Evolutionary conservation across 2,113 vertebrate species (phyloP), one percentile per base, ranked within the genome.

Genomic region (Lonchura striata): DNA sequence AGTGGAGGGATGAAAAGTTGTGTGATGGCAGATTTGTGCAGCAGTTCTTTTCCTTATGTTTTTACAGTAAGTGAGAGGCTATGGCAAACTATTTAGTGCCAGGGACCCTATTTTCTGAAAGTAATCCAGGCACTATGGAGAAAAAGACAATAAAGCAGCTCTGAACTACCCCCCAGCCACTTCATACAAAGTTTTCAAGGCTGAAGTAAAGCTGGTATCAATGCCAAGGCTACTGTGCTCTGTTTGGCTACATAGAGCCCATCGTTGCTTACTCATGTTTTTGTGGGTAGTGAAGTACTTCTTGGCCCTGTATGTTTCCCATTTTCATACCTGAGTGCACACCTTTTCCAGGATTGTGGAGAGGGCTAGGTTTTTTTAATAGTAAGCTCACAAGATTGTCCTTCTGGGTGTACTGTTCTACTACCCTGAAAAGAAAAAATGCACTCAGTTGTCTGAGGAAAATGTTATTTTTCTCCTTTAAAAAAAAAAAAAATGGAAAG

Each of bases 11-110:
- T 82, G 79, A 60, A 72, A 28, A 74, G 75, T 84, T 66, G 31
- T 39, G 65, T 88, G 92, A 92, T 12, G 21, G 69, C 72, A 65
- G 72, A 65, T 61, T 33, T 88, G 54, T 42, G 37, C 7, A 5
- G 37, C 22, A 14, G 8, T 83, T 89, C 52, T 87, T 96, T 90
- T 92, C 72, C 65, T 96, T 71, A 79, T 95, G 28, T 82, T 80
- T 96, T 95, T 86, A 64, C 42, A 92, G 54, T 23, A 74, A 69
- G 86, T 49, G 81, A 86, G 75, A 90, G n/a, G 71, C 24, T 57
- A 7, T 15, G 37, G 56, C 57, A 76, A 93, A 60, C 31, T 3
- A 8, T 57, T 88, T 89, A 52, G 63, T 86, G 75, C 72, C 31
- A 59, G 37, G 30, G 65, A 82, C 37, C 24, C 37, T 79, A 30